phyloP scores from a whole-genome alignment of 1,140 invertebrate species.

The Hermatobates lingyangjiaoensis region DNA sequence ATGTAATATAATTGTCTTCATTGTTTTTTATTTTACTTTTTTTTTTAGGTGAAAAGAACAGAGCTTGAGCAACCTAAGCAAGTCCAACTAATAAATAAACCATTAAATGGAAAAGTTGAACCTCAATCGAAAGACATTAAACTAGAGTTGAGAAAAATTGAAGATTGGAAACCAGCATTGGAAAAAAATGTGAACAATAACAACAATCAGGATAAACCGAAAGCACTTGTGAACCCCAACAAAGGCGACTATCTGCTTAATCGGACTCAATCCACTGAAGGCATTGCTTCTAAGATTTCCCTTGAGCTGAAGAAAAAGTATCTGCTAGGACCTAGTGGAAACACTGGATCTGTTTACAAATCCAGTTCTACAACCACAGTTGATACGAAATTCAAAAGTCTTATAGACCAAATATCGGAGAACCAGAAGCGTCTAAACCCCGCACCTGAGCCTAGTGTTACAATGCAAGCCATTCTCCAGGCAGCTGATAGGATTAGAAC shows the following conservation, averaged over 20 bases:
- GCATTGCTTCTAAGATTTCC: slow-evolving; percentile 65
- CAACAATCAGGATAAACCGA: slow-evolving; percentile 17
- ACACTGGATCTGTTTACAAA: slow-evolving; percentile 45
- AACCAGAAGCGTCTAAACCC: slow-evolving; percentile 72
- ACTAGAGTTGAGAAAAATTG: slow-evolving; percentile 14
- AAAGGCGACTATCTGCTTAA: slow-evolving; percentile 53
- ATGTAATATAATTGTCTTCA: too few species aligned
- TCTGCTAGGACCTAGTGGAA: slow-evolving; percentile 42
- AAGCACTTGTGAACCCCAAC: slow-evolving; percentile 30
- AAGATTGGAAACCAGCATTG: slow-evolving; percentile 1
- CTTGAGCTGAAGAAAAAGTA: slow-evolving; percentile 70
- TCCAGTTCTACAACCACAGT: slow-evolving; percentile 68
- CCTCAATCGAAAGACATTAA: slow-evolving; percentile 10
- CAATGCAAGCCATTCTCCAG: slow-evolving; percentile 51
- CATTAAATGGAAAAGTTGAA: slow-evolving; percentile 13
- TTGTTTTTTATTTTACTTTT: slow-evolving; percentile 3
- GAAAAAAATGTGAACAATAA: slow-evolving; percentile 6
- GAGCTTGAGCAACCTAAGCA: slow-evolving; percentile 16
- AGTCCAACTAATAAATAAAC: slow-evolving; percentile 14
- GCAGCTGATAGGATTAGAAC: slow-evolving; percentile 27
- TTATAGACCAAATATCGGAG: slow-evolving; percentile 69
- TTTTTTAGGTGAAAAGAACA: slow-evolving; percentile 10
- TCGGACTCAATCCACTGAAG: slow-evolving; percentile 63
- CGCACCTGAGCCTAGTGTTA: slow-evolving; percentile 48
- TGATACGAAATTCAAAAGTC: slow-evolving; percentile 60